Evolutionary conservation across 2,888 invertebrate genomes (phyloP).

Genomic region (Trissonchulus sp.): DNA sequence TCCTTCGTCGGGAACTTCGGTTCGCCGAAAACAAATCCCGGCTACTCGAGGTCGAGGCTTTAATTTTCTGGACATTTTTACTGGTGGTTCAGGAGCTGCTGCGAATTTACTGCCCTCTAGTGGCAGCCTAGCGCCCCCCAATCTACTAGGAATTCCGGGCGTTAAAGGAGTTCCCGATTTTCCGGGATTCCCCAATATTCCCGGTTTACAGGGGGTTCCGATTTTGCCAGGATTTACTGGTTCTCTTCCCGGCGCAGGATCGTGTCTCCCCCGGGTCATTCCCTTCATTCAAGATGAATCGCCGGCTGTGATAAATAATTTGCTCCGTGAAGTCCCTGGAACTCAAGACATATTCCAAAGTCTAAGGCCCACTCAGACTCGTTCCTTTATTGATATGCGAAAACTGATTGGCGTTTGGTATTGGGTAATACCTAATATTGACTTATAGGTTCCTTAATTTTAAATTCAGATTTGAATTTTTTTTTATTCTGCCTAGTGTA

Average conservation of each 20-base stretch:
- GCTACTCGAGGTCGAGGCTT: background rate
- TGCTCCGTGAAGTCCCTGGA: conserved; percentile 43
- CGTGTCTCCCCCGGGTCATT: conserved; percentile 41
- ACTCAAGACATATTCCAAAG: conserved; percentile 43
- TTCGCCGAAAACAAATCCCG: background rate
- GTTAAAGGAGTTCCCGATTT: background rate
- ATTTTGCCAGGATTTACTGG: conserved; percentile 43
- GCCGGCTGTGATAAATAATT: conserved; percentile 43
- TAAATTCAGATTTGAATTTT: no score
- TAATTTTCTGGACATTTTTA: no score
- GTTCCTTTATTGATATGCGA: conserved; percentile 38
- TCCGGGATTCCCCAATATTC: conserved; percentile 36
- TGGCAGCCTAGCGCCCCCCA: background rate
- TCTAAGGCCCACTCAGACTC: conserved; percentile 39
- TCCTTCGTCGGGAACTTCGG: no score
- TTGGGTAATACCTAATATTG: conserved; percentile 39
- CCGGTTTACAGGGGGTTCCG: conserved; percentile 42
- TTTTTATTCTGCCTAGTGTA: no score
- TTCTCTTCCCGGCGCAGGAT: conserved; percentile 43
- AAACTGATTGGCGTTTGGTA: conserved; percentile 42
- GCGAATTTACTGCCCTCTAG: background rate
- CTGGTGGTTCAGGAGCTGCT: background rate
- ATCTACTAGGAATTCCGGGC: conserved; percentile 16
- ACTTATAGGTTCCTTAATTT: no score
- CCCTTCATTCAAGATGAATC: conserved; percentile 39